Conservation (phyloP, 2,888 invertebrate species). For the Himalopsyche tibetana region DNA sequence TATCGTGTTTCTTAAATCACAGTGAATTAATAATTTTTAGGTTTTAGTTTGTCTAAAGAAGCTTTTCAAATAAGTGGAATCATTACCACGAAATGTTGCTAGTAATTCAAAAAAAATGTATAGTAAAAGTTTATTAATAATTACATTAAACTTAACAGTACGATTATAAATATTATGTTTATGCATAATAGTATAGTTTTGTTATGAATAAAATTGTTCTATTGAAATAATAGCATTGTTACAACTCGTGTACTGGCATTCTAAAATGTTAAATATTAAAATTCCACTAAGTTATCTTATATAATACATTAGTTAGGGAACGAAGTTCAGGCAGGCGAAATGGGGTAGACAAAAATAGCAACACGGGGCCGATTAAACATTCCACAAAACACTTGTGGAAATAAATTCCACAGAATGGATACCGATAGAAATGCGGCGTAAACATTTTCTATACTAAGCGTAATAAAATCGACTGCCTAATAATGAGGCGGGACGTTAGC, state of each 20-base stretch:
- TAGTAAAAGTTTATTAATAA: too few relatives aligned
- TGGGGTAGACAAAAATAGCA: slow-evolving; percentile 4
- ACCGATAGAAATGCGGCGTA: background rate
- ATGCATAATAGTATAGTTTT: too few relatives aligned
- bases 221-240: too few relatives aligned
- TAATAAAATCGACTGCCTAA: slow-evolving; percentile 15
- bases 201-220: too few relatives aligned
- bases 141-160: too few relatives aligned
- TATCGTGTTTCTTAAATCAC: too few relatives aligned
- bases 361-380: slow-evolving; percentile 40
- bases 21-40: too few relatives aligned
- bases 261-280: background rate
- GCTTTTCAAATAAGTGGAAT: too few relatives aligned
- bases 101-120: too few relatives aligned
- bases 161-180: too few relatives aligned
- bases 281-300: background rate
- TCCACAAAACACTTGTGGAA: slow-evolving; percentile 38
- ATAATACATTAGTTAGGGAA: background rate
- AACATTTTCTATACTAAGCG: background rate
- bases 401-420: slow-evolving; percentile 8
- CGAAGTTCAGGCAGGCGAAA: background rate
- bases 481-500: background rate
- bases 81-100: too few relatives aligned
- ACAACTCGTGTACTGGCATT: background rate
- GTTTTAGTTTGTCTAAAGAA: too few relatives aligned